Base-by-base conservation (phyloP, 1,140 invertebrate genomes). In the Drosophila nebulosa region DNA sequence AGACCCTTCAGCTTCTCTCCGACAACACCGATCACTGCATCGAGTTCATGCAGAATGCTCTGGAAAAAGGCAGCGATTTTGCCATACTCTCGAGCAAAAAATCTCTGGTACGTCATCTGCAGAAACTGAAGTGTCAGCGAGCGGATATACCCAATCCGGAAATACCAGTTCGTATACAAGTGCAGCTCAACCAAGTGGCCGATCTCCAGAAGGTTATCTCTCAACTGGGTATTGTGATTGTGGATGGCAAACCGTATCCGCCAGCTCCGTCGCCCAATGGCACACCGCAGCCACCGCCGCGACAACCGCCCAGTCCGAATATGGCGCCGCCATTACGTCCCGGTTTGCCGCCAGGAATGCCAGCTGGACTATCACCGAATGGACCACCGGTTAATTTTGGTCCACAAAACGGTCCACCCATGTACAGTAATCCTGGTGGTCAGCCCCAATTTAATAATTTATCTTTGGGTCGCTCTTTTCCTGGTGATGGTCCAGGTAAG, bases 21-120 rank as follows among this genome's bases (percentile, higher is more conserved):
- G 94, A 95, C 83, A 94, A 96, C 81, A 96, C 96, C 9, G 96
- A 97, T 92, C 96, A 97, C 92, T 97, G 96, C 91, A 96, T 97
- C 46, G 94, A 95, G 61, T 97, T 97, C 92, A 96, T 97, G 46
- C 94, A 94, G 81, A 93, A 94, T 83, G 96, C 96, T 12, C 92
- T 97, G 6, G 94, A 95, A 21, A 95, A 95, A 84, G 96, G 96
- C 57, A 95, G 95, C 70, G 96, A 97, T 91, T 96, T 95, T 92
- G 96, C 97, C 42, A 92, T 97, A 62, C 92, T 97, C 26, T 96
- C 96, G 81, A 96, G 95, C 90, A 97, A 97, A 93, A 96, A 95
- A 91, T 95, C 94, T 42, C 93, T 95, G 18, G 94, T 94, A 36
- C 93, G 94, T 71, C 96, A 96, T 92, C 92, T 96, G 67, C 95